phyloP scores from a whole-genome alignment of 2,888 invertebrate genomes.

The Chymomyza amoena region DNA sequence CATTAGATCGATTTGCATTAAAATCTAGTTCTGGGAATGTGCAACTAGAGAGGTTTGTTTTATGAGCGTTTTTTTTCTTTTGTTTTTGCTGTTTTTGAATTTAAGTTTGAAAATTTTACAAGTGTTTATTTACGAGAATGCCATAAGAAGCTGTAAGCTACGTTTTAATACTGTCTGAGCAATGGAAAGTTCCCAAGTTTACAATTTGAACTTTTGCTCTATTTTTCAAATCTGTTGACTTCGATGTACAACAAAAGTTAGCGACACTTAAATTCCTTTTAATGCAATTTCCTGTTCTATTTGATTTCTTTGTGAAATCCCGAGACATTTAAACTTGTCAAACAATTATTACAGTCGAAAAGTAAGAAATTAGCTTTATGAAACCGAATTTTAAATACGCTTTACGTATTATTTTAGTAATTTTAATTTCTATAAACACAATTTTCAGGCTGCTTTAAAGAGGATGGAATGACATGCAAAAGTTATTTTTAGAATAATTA shows the following conservation, averaged over 20 bases:
- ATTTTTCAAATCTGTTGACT: background rate
- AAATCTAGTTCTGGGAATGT: constrained; percentile 35
- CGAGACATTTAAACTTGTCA: too few relatives aligned
- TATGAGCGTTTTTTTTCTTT: background rate
- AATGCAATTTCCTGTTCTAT: constrained; percentile 35
- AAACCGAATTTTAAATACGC: too few relatives aligned
- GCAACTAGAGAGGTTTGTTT: background rate
- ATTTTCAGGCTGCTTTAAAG: too few relatives aligned
- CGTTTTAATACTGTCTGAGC: constrained; percentile 15
- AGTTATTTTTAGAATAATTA: too few relatives aligned
- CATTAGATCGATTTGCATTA: constrained; percentile 50
- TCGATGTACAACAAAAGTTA: background rate
- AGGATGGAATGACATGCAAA: too few relatives aligned
- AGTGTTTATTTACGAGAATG: background rate
- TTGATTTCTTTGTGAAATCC: background rate
- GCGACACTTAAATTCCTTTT: too few relatives aligned
- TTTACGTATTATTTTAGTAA: too few relatives aligned
- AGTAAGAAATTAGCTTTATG: too few relatives aligned
- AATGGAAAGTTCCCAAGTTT: background rate
- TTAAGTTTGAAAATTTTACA: background rate
- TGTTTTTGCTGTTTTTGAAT: background rate
- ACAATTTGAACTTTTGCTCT: background rate
- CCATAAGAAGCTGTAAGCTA: constrained; percentile 27
- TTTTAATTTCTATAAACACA: too few relatives aligned
- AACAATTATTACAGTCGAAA: too few relatives aligned